Conservation (phyloP, 2,113 vertebrate genomes). For the Pygathrix nemaeus region DNA sequence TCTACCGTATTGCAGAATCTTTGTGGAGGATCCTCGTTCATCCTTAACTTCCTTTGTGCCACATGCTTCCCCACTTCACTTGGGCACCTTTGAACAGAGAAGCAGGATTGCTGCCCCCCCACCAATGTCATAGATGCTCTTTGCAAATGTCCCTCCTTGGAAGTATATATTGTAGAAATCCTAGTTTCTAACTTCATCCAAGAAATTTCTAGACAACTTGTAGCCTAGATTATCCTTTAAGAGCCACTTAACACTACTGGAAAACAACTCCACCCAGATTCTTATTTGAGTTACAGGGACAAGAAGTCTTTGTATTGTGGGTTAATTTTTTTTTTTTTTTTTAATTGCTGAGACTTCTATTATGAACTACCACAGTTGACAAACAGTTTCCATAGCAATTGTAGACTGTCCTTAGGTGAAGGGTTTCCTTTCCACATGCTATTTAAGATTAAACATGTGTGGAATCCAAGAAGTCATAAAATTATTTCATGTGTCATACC, state of each 20-base stretch:
- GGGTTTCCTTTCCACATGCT: neutral
- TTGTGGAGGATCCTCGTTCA: neutral
- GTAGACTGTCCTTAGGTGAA: neutral
- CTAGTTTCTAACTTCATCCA: neutral
- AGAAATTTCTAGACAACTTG: neutral
- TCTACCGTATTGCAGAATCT: fast-evolving
- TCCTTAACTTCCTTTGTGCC: neutral
- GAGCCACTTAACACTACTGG: neutral
- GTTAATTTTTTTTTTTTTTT: neutral
- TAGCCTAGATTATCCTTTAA: neutral
- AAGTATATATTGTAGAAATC: neutral
- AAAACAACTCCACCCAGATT: neutral
- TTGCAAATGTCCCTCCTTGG: neutral
- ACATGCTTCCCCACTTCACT: neutral
- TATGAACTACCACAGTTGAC: neutral
- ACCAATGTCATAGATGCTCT: neutral
- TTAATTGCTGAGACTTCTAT: neutral
- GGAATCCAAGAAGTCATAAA: neutral
- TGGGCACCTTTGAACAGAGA: neutral
- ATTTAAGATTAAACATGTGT: neutral
- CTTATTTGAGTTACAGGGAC: neutral
- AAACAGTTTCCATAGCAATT: neutral
- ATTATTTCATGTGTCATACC: neutral
- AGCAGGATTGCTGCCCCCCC: neutral
- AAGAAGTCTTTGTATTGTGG: neutral